phyloP scores from a whole-genome alignment of 1,140 invertebrate genomes.

The Adelges cooleyi region DNA sequence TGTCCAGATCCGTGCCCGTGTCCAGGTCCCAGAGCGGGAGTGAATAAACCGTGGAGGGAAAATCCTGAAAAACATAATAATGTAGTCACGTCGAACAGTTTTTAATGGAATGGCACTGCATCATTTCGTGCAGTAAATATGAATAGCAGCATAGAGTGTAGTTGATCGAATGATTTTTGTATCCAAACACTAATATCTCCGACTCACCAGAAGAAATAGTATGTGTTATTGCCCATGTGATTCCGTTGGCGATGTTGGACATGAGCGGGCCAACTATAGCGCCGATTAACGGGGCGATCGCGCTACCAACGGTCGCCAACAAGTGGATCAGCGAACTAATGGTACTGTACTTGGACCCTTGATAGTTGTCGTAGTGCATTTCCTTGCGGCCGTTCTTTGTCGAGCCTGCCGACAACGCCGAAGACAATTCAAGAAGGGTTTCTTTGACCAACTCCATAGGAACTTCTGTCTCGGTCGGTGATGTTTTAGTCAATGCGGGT shows the following conservation, averaged over 20 bases:
- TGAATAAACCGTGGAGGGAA: slow-evolving; percentile 5
- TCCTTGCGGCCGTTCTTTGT: not conserved
- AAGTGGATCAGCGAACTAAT: not conserved
- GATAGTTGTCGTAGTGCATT: not conserved
- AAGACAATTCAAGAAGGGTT: too few species aligned
- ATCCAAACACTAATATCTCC: too few species aligned
- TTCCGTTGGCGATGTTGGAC: not conserved
- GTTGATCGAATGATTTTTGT: too few species aligned
- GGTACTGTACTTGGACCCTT: not conserved
- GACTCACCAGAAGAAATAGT: not conserved
- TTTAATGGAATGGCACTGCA: too few species aligned
- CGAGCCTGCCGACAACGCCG: too few species aligned
- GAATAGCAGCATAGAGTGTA: too few species aligned
- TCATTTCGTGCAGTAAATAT: too few species aligned
- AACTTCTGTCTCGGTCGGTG: not conserved
- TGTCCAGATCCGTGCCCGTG: not conserved
- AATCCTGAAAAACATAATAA: slow-evolving; percentile 4
- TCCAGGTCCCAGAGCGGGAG: not conserved
- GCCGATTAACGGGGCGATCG: not conserved
- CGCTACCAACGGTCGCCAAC: not conserved
- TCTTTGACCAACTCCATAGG: too few species aligned
- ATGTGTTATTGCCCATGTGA: not conserved
- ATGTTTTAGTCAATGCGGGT: not conserved
- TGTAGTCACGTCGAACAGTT: too few species aligned
- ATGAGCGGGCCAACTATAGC: not conserved